These are phyloP conservation scores for Aegotheles bennettii DNA, from an alignment of 2,113 vertebrate species.

Conservation along the genomic window DNA sequence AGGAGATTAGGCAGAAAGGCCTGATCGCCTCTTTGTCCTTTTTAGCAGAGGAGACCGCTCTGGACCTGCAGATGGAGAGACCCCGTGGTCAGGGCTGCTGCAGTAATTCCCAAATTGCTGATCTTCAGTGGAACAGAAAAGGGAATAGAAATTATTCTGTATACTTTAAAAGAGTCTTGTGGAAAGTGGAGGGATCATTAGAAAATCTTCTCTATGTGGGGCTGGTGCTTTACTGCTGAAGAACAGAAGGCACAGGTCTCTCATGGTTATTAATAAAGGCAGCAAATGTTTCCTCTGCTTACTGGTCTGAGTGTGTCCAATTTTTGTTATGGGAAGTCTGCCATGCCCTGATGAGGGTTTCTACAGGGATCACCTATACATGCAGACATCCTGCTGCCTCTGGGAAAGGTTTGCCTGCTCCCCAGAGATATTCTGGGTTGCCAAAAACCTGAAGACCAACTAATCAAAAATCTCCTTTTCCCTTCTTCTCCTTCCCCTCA, in stretches of 20 bases:
- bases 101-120: neutral
- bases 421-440: neutral
- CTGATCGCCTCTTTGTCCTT: neutral
- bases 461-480: neutral
- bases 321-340: neutral
- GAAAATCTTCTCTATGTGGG: neutral
- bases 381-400: rapidly evolving
- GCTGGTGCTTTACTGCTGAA: neutral
- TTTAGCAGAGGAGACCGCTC: neutral
- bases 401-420: neutral
- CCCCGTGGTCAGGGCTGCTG: neutral
- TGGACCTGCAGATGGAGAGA: neutral
- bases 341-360: neutral
- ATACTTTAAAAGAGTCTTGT: conserved; percentile 9
- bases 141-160: neutral
- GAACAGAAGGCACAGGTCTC: conserved; percentile 4
- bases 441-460: neutral
- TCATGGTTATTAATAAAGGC: neutral
- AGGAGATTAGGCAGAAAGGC: neutral
- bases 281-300: neutral
- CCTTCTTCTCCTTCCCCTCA: neutral
- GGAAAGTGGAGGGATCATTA: neutral
- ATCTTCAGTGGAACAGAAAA: neutral
- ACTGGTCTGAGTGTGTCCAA: neutral
- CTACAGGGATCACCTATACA: neutral